phyloP scores from a whole-genome alignment of 2,797 vertebrate species.

The Lagorchestes hirsutus region DNA sequence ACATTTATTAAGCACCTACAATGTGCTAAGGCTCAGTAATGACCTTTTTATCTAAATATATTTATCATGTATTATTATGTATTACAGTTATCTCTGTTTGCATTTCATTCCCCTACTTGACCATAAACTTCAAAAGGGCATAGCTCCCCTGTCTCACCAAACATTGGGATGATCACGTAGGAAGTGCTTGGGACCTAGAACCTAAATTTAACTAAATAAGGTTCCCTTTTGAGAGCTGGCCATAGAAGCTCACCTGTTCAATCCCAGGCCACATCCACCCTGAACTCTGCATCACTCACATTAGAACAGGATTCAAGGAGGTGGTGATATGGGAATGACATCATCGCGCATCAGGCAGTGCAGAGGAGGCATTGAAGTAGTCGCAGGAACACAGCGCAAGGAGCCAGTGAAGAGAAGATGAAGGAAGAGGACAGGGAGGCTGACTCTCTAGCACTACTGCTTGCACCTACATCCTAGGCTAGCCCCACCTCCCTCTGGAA shows the following conservation, averaged over 20 bases:
- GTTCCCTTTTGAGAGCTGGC: background rate
- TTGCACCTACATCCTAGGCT: background rate
- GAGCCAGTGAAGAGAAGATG: background rate
- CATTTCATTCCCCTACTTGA: background rate
- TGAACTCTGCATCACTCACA: slow-evolving; percentile 10
- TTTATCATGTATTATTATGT: background rate
- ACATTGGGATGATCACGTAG: background rate
- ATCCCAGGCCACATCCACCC: slow-evolving; percentile 11
- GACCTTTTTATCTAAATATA: background rate
- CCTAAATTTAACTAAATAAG: background rate
- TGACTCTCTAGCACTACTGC: background rate
- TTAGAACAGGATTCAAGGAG: slow-evolving; percentile 11
- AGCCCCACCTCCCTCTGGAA: background rate
- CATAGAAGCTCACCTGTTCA: slow-evolving; percentile 13
- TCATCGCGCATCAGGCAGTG: background rate
- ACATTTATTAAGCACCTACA: slow-evolving; percentile 4
- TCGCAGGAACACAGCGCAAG: background rate
- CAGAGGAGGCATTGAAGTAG: background rate
- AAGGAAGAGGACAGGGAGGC: background rate
- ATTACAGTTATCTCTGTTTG: background rate
- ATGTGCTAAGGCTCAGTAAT: background rate
- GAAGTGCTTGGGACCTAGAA: background rate
- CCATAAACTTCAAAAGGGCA: background rate
- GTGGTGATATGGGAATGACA: slow-evolving; percentile 13
- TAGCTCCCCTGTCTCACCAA: background rate